Base-by-base conservation (phyloP, 2,888 invertebrate genomes). In the Brachyopa scutellaris region DNA sequence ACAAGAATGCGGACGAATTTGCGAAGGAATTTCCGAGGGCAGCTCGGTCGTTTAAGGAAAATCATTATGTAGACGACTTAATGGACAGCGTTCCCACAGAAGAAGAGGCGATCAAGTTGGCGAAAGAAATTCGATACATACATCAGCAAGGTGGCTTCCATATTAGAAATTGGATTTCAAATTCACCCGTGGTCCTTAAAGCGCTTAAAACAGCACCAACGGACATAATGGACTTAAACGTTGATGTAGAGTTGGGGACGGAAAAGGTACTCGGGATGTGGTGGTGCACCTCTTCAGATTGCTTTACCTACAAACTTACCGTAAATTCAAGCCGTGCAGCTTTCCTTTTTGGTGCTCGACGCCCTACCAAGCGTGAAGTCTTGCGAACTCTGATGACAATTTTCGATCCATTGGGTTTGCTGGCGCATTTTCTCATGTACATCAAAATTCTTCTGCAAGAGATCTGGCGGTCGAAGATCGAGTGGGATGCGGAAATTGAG, bases 381-480 rank as follows among this genome's bases (percentile, higher is more conserved):
- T 36, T 84, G 0, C 33, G 29, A 36, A 53, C 62, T 0, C 15
- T 82, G 15, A 82, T 84, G 82, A 72, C 74, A 0, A 51, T 82
- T 1, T 82, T 82, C 23, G 72, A 79, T 26, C 84, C 84, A 0
- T 4, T 85, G 7, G 76, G 77, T 0, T 15, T 84, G 1, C 11
- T 85, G 17, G 67, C 64, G 5, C 57, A 83, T 15, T 86, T 85
- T 45, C 8, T 84, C 31, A 59, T 78, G 7, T 47, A 69, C 9
- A 33, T 76, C 7, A 85, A 84, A 73, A 84, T 84, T 7, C 15
- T 84, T 0, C 29, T 85, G 2, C 78, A 85, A 29, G 84, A 83
- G 26, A 23, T 77, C 66, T 9, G 76, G 66, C 8, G 47, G 0
- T 74, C 38, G 0, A 67, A 45, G 13, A 78, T 70, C 0, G 55